Base-by-base conservation (phyloP, 37 sponge, comb jelly and placozoan genomes). In the Chondrosia reniformis region DNA sequence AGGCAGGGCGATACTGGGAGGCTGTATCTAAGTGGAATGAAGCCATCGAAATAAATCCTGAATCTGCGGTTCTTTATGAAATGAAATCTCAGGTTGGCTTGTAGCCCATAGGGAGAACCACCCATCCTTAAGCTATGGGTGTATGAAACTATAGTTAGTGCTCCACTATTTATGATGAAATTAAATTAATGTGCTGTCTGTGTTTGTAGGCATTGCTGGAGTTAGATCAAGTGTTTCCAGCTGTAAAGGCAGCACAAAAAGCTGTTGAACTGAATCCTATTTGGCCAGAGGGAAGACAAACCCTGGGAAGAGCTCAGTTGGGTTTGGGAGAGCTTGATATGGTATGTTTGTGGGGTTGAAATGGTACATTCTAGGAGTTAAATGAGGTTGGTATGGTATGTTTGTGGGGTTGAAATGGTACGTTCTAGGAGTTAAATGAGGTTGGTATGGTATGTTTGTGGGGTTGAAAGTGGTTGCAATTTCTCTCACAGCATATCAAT, bases 301-400 rank as follows among this genome's bases (percentile, higher is more conserved):
- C 90, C 10, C 75, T 97, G 31, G 95, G 93, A 5, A 43, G 98
- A 76, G 88, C 95, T 45, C 98, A 97, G 66, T 59, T 97, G 8
- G 93, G 89, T 19, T 39, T 92, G 3, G 95, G 98, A 79, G 95
- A 97, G 77, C 58, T 97, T 28, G 39, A 87, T 2, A 77, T 97
- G 88, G 96, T 88, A 22, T n/a, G 54, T 65, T 12, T 8, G 55
- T 67, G 9, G 27, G 40, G 61, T 19, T 49, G 54, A 49, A 12
- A 49, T 49, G 17, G 17, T 49, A 49, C 17, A 17, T 49, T 75
- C 36, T 28, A 12, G 8, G 93, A 87, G 19, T 39, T 92, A 3
- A 93, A 95, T 76, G 95, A 97, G 77, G 66, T 97, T 28, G 39
- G 85, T 2, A 77, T 97, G 88, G 96, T 88, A 22, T n/a, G 54